phyloP scores from a whole-genome alignment of 2,113 vertebrate species.

The Nipponia nippon region DNA sequence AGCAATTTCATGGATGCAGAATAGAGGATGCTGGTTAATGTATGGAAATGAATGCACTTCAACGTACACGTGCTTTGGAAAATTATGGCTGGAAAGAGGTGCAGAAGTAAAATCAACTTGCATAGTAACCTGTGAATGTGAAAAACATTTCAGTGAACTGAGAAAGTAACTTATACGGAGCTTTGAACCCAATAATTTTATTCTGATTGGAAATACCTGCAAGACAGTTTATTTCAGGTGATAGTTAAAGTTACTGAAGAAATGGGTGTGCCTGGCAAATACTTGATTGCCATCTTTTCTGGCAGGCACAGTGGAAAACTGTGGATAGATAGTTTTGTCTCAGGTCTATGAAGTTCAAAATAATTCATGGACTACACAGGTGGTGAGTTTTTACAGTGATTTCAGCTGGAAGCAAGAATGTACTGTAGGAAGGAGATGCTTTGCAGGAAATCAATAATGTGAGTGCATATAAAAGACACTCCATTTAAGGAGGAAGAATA shows the following conservation, averaged over 20 bases:
- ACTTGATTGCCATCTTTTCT: neutral
- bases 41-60: neutral
- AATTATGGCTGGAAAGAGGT: neutral
- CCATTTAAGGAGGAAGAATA: neutral
- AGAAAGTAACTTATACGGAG: neutral
- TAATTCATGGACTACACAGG: neutral
- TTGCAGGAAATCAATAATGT: neutral
- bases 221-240: neutral
- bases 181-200: neutral
- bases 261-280: neutral
- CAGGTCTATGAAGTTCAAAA: neutral
- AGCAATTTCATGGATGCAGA: neutral
- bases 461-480: neutral
- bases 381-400: neutral
- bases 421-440: neutral
- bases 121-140: accelerated
- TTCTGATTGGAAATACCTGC: neutral
- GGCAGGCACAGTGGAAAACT: neutral
- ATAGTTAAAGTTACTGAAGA: neutral
- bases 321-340: neutral
- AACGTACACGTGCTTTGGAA: neutral
- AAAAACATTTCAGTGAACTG: neutral
- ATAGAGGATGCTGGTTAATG: neutral
- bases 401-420: neutral
- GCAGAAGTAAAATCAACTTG: neutral